Base-by-base conservation (phyloP, 1,140 invertebrate genomes). In the Cardiocondyla obscurior region DNA sequence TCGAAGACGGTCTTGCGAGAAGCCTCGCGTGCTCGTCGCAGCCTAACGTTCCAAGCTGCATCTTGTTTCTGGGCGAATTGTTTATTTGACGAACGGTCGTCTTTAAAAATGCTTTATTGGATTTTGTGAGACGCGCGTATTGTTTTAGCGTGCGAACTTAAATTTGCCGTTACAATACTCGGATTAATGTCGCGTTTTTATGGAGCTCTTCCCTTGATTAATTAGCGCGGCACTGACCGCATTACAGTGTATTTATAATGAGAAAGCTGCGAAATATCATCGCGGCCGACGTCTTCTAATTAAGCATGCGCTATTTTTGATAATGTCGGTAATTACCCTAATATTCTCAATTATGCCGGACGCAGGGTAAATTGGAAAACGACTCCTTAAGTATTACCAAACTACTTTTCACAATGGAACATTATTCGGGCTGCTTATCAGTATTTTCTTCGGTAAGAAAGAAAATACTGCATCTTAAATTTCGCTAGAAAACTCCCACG, bases 241-340 rank as follows among this genome's bases (percentile, higher is more conserved):
- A 49, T 76, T 76, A 64, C 33, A 16, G 44, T 36, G 44, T 76
- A 64, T 51, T 76, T 76, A 49, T 64, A 64, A 19, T 28, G 33
- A 49, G 57, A 76, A 76, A 76, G 58, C n/a, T 30, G 19, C 73
- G 73, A 64, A 64, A 76, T 64, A 76, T 64, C 57, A 76, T 62
- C 73, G 25, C 58, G 42, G 30, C 30, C 58, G 64, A 64, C 44
- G 30, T 39, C 73, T 70, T 70, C 49, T 25, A 81, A 81, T 81
- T 81, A 67, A 57, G 62, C 64, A 28, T 44, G 36, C 25, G 39
- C 44, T 76, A 64, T 76, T 76, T 58, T 76, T 6, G 19, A 2
- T 2, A 10, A 53, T 53, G 67, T 70, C 67, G 51, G 28, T 33
- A 42, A 76, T 76, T 64, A 49, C 28, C 58, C 30, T 30, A 58